Conservation (phyloP, 1,140 invertebrate genomes). For the Pogonomyrmex californicus region DNA sequence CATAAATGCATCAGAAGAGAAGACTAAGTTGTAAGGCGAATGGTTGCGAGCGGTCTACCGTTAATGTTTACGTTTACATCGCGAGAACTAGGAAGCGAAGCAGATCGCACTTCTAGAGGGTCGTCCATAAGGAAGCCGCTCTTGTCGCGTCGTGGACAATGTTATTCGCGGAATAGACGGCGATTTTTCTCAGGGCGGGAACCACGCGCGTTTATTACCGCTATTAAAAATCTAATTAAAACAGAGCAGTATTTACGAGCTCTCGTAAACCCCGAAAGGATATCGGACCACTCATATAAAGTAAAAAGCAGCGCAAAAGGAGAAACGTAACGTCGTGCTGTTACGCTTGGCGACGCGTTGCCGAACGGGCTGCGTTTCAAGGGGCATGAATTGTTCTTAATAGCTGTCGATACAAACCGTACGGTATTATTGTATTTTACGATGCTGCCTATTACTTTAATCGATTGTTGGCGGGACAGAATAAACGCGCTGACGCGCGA, state of each 20-base stretch:
- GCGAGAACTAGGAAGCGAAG: conserved; percentile 25
- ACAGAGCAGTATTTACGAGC: conserved; percentile 46
- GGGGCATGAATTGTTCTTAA: conserved; percentile 22
- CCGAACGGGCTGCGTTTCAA: conserved; percentile 7
- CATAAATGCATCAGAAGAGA: conserved; percentile 18
- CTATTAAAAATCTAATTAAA: conserved; percentile 60
- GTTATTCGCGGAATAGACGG: conserved; percentile 15
- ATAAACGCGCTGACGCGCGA: conserved; percentile 30
- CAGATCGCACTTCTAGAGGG: neutral
- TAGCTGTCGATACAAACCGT: conserved; percentile 24
- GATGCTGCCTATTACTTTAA: conserved; percentile 30
- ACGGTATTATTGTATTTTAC: conserved; percentile 39
- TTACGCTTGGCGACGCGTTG: neutral
- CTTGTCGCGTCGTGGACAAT: conserved; percentile 30
- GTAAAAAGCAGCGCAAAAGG: conserved; percentile 31
- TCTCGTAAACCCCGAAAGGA: conserved; percentile 47
- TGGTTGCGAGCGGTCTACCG: neutral
- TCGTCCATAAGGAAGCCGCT: conserved; percentile 17
- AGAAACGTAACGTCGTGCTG: neutral
- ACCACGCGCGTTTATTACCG: conserved; percentile 17
- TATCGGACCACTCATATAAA: conserved; percentile 33
- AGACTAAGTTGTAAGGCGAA: neutral
- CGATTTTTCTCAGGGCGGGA: neutral
- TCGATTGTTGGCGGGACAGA: conserved; percentile 48
- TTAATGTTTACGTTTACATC: neutral